These are phyloP conservation scores for Bombylius major DNA, from an alignment of 2,888 invertebrate genomes.

Conservation along the genomic window DNA sequence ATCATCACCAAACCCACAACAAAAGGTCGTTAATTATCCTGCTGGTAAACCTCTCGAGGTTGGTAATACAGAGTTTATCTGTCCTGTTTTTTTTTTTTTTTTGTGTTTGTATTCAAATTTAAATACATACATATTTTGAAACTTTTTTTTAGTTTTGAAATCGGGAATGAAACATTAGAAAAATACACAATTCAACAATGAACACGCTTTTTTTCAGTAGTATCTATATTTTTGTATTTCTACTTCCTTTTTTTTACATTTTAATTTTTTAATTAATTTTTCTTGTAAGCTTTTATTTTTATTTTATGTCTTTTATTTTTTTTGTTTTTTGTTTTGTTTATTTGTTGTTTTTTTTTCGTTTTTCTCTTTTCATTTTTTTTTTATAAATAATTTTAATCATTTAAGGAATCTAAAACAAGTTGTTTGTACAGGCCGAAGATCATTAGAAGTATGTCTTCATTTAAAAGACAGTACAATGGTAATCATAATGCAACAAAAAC, in stretches of 20 bases:
- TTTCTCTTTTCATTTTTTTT: slow-evolving; percentile 3
- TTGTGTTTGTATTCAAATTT: no score
- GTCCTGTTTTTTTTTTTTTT: no score
- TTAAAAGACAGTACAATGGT: slow-evolving; percentile 19
- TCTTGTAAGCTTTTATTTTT: not conserved
- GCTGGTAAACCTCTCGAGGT: slow-evolving; percentile 76
- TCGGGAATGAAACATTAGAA: no score
- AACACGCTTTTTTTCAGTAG: no score
- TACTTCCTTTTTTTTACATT: no score
- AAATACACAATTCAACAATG: no score
- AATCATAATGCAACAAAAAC: slow-evolving; percentile 20
- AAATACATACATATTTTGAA: no score
- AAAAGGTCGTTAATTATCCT: slow-evolving; percentile 46
- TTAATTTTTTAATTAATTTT: no score
- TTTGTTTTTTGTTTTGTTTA: not conserved
- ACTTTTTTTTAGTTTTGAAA: no score
- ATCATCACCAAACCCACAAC: slow-evolving; percentile 37
- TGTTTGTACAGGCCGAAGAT: slow-evolving; percentile 32
- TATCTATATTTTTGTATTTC: no score
- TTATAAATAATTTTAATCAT: slow-evolving; percentile 11
- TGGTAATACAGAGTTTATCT: slow-evolving; percentile 21
- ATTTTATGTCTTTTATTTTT: not conserved
- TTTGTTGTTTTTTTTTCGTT: not conserved
- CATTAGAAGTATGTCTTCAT: slow-evolving; percentile 31
- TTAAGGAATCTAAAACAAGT: slow-evolving; percentile 26